phyloP scores from a whole-genome alignment of 2,888 invertebrate genomes.

The Dasypolia templi region DNA sequence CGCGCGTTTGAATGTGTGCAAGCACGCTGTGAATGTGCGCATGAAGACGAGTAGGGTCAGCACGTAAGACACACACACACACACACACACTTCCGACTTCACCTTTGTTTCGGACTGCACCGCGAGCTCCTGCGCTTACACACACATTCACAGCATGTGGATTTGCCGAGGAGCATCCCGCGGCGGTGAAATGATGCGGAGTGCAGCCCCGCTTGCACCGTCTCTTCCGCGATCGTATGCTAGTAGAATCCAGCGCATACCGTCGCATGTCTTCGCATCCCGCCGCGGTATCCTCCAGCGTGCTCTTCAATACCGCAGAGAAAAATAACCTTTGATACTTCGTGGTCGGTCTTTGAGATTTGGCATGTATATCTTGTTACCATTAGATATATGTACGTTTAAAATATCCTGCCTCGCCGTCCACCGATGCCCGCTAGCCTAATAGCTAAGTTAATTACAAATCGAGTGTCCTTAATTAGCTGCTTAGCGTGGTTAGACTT shows the following conservation, averaged over 20 bases:
- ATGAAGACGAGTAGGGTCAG: too few species aligned
- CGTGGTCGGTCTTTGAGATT: neutral
- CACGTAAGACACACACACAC: too few species aligned
- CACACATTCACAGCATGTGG: too few species aligned
- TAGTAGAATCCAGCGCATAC: neutral
- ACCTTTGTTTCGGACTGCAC: too few species aligned
- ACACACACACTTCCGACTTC: too few species aligned
- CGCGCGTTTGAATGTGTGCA: too few species aligned
- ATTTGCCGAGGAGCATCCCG: neutral
- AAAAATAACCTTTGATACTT: neutral
- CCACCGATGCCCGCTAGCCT: neutral
- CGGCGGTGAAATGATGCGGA: neutral
- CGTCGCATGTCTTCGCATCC: too few species aligned
- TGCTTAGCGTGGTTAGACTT: too few species aligned
- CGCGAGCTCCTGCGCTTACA: too few species aligned
- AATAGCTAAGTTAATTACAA: neutral
- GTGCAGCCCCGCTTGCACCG: neutral
- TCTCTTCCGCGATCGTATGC: neutral
- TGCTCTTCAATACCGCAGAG: too few species aligned
- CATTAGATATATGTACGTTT: neutral
- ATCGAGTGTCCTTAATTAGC: neutral
- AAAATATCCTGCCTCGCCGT: neutral
- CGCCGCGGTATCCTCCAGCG: too few species aligned
- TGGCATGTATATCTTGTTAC: neutral
- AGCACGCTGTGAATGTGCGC: too few species aligned